phyloP scores from a whole-genome alignment of 2,888 invertebrate species.

The Scrobipalpa costella region DNA sequence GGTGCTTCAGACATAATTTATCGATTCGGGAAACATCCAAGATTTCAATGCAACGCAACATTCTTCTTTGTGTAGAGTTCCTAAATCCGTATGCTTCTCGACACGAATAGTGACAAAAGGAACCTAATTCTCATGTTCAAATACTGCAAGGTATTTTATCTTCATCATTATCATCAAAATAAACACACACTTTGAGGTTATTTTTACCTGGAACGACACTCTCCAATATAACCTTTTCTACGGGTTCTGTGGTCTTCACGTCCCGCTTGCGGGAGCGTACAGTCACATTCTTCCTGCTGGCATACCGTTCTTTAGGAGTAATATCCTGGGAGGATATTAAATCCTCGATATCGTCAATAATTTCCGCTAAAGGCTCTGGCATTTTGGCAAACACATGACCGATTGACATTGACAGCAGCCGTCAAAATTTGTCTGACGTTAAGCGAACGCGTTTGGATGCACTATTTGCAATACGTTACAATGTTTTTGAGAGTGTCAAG shows the following conservation, averaged over 20 bases:
- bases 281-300: conserved; percentile 85
- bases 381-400: conserved; percentile 55
- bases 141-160: background rate
- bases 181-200: conserved; percentile 51
- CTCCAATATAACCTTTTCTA: conserved; percentile 75
- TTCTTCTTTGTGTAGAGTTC: too few relatives aligned
- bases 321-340: conserved; percentile 90
- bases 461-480: background rate
- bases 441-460: background rate
- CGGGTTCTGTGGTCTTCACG: conserved; percentile 49
- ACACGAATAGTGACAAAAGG: background rate
- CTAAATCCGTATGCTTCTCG: background rate
- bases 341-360: conserved; percentile 92
- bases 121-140: background rate
- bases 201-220: conserved; percentile 81
- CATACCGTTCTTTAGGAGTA: conserved; percentile 88
- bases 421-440: background rate
- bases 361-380: conserved; percentile 83
- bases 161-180: conserved; percentile 19
- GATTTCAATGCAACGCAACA: too few relatives aligned
- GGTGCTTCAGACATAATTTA: too few relatives aligned
- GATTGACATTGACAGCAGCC: conserved; percentile 12
- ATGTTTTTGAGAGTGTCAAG: too few relatives aligned
- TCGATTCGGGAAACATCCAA: too few relatives aligned
- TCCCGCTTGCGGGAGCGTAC: conserved; percentile 82